Conservation (phyloP, 2,888 invertebrate species). For the Chrysina gloriosa region DNA sequence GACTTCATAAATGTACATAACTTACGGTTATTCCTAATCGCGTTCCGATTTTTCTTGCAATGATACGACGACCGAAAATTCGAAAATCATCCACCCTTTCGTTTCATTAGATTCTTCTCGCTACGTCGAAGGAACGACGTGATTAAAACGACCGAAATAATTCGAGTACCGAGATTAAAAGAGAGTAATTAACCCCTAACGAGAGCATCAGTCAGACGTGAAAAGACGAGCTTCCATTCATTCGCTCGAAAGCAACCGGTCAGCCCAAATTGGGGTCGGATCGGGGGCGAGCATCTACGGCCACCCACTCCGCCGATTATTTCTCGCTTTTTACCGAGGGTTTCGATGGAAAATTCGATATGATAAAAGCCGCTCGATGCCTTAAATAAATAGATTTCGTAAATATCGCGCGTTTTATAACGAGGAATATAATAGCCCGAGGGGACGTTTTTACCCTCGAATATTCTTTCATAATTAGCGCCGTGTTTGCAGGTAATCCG, state of each 20-base stretch:
- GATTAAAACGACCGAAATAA: conserved; percentile 44
- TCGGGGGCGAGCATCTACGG: background rate
- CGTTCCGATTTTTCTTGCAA: no score
- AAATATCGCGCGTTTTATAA: no score
- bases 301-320: background rate
- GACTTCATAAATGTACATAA: no score
- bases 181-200: conserved; percentile 46
- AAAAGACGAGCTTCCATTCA: conserved; percentile 39
- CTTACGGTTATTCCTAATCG: no score
- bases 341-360: no score
- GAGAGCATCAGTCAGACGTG: conserved; percentile 39
- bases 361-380: no score
- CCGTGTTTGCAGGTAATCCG: conserved; percentile 58
- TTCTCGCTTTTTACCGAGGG: background rate
- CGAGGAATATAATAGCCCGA: background rate
- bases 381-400: no score
- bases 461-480: conserved; percentile 59
- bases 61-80: no score
- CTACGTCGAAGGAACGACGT: conserved; percentile 23
- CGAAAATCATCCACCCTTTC: no score
- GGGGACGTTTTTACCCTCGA: conserved; percentile 45
- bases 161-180: conserved; percentile 45
- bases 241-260: conserved; percentile 1
- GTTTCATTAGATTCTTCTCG: no score
- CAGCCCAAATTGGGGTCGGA: conserved; percentile 29